Evolutionary conservation across 1,140 invertebrate species (phyloP).

Genomic region (Trissolcus basalis): DNA sequence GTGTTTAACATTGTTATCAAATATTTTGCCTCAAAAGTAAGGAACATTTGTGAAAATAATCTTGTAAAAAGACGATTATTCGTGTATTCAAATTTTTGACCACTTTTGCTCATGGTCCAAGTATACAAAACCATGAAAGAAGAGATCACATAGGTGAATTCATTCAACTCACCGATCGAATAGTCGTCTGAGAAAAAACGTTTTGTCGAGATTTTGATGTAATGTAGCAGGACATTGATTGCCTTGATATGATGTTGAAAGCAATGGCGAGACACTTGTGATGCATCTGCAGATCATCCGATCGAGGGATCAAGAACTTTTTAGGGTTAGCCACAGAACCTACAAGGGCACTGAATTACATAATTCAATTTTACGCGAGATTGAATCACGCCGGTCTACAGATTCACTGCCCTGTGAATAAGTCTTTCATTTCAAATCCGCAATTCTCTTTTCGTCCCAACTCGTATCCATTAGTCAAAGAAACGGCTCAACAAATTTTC

Average conservation of each 20-base stretch:
- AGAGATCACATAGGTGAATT: constrained; percentile 30
- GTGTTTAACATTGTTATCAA: too few relatives aligned
- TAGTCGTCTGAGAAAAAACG: constrained; percentile 45
- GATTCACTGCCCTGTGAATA: constrained; percentile 56
- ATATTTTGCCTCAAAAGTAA: too few relatives aligned
- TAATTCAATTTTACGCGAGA: constrained; percentile 74
- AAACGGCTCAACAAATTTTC: too few relatives aligned
- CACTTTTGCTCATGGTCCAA: constrained; percentile 6
- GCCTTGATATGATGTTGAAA: constrained; percentile 65
- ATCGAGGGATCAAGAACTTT: constrained; percentile 53
- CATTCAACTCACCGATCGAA: constrained; percentile 46
- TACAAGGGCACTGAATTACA: constrained; percentile 67
- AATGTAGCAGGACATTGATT: constrained; percentile 70
- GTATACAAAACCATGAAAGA: constrained; percentile 22
- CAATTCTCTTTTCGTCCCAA: constrained; percentile 28
- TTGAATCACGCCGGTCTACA: constrained; percentile 56
- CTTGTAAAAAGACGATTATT: too few relatives aligned
- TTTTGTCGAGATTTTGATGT: constrained; percentile 55
- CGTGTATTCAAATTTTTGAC: constrained; percentile 26
- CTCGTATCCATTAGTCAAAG: too few relatives aligned
- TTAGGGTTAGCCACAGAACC: constrained; percentile 62
- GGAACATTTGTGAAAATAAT: too few relatives aligned
- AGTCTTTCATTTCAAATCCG: constrained; percentile 42
- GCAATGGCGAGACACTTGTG: constrained; percentile 63
- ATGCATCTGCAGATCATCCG: constrained; percentile 72